These are phyloP conservation scores for Delia radicum DNA, from an alignment of 1,140 invertebrate genomes.

Conservation along the genomic window DNA sequence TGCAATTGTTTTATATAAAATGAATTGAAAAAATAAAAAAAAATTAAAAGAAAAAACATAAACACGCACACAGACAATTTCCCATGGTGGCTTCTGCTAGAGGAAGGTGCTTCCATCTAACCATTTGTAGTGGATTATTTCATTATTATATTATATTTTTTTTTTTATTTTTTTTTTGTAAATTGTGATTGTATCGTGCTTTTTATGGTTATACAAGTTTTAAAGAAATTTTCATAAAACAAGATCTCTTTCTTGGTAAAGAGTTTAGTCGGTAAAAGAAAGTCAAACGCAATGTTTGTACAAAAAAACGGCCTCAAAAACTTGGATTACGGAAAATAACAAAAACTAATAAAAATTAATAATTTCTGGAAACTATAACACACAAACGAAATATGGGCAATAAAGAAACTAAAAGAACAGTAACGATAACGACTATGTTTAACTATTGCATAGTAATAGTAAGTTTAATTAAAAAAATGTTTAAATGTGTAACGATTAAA, in stretches of 20 bases:
- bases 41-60: background rate
- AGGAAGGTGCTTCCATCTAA: slow-evolving; percentile 14
- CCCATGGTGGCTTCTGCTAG: slow-evolving; percentile 7
- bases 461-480: background rate
- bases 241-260: slow-evolving; percentile 44
- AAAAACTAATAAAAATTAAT: background rate
- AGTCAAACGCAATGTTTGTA: slow-evolving; percentile 34
- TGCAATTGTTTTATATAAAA: background rate
- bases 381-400: background rate
- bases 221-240: slow-evolving; percentile 30
- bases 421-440: background rate
- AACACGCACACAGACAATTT: background rate
- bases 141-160: background rate
- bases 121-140: background rate
- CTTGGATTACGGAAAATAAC: background rate
- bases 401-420: background rate
- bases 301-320: background rate
- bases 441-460: background rate
- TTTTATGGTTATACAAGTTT: slow-evolving; percentile 14
- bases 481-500: background rate
- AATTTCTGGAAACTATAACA: background rate
- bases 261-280: slow-evolving; percentile 54
- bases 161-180: background rate
- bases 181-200: background rate
- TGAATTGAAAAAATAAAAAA: too few species aligned